Base-by-base conservation (phyloP, 2,113 vertebrate species). In the Elaphurus davidianus region DNA sequence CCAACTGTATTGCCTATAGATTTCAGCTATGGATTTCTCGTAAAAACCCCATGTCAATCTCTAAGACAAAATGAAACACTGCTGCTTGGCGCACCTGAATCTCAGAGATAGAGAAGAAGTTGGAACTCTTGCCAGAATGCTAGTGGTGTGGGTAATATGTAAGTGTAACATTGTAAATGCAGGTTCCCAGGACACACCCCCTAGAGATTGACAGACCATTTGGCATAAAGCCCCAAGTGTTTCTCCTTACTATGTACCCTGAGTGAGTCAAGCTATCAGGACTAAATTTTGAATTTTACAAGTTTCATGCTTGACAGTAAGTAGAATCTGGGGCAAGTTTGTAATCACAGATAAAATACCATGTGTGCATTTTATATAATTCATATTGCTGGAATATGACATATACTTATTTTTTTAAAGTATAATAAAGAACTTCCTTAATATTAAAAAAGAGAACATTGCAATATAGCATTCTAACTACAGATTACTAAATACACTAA, bases 381-480 rank as follows among this genome's bases (percentile, higher is more conserved):
- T 47, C 43, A 85, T 91, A 28, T 86, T 74, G 81, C 60, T 76
- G 47, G 1, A 40, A 71, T 87, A 92, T 45, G 21, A 96, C 81
- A 40, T 71, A 21, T 11, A 0, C 59, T 15, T 97, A 92, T 91
- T 55, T 43, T 25, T 76, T 81, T 1, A 92, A 90, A 64, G 47
- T 62, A 17, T 74, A 79, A 6, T 16, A 88, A 96, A 83, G 54
- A 90, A 67, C 74, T 91, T 97, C 93, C 55, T 96, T 95, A 87
- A 74, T 85, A 82, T 84, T 97, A 96, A 74, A 40, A 64, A 89
- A 83, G 54, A 90, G 25, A 67, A 84, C 84, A 50, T 19, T 33
- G 74, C 33, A 45, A 33, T 11, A 87, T 9, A 62, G 40, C 9
- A 62, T 55, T 93, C 43, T 93, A 60, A 81, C 15, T 74, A 81